phyloP scores from a whole-genome alignment of 2,888 invertebrate species.

The Platycheirus rosarum region DNA sequence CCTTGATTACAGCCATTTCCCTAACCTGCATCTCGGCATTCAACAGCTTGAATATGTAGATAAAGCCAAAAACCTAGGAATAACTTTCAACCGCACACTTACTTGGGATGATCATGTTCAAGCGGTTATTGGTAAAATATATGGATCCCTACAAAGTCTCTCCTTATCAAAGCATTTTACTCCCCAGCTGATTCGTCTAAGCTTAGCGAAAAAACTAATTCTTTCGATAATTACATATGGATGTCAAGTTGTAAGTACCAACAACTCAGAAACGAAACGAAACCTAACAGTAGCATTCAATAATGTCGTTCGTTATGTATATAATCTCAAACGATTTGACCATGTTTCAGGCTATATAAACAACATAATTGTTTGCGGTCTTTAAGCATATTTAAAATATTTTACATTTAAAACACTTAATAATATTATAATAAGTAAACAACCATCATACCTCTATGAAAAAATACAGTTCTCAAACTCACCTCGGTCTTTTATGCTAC shows the following conservation, averaged over 20 bases:
- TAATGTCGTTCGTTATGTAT: neutral
- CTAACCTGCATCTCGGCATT: neutral
- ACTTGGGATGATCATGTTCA: neutral
- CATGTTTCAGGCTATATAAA: neutral
- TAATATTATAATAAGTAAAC: too few relatives aligned
- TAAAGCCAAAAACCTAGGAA: neutral
- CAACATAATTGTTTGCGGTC: too few relatives aligned
- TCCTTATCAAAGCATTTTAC: neutral
- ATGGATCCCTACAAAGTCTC: neutral
- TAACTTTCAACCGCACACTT: neutral
- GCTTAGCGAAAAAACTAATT: neutral
- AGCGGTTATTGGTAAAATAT: neutral
- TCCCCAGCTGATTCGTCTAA: neutral
- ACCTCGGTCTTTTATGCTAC: too few relatives aligned
- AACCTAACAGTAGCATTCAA: neutral
- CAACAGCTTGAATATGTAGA: neutral
- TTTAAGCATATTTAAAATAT: too few relatives aligned
- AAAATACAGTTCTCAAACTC: neutral
- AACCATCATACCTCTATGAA: neutral
- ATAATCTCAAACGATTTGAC: neutral
- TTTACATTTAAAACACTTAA: too few relatives aligned
- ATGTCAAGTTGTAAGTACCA: neutral
- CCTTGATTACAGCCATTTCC: neutral
- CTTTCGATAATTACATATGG: neutral
- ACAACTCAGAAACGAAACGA: neutral